A percentile compares a stretch with the other conserved stretches of the same genome.
phyloP scores from a whole-genome alignment of 2,797 vertebrate species.

The Liparis tanakae region DNA sequence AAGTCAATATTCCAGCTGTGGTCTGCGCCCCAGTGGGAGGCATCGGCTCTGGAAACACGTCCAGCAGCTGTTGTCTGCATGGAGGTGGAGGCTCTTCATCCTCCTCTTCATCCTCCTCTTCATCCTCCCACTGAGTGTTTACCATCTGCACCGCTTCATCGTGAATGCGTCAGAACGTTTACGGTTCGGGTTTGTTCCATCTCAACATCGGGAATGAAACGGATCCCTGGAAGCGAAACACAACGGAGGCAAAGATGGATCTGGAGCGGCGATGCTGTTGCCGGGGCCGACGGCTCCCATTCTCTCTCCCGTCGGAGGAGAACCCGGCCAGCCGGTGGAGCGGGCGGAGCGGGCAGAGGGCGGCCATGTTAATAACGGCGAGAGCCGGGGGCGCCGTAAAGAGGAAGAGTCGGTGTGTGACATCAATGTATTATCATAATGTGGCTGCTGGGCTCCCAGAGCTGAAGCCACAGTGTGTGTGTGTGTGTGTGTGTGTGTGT shows the following conservation, averaged over 20 bases:
- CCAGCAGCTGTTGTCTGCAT: slow-evolving; percentile 8
- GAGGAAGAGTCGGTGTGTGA: slow-evolving; percentile 24
- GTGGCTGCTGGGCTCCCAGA: slow-evolving; percentile 32
- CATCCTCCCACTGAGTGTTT: slow-evolving; percentile 17
- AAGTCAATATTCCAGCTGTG: too few species aligned
- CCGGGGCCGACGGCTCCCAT: too few species aligned
- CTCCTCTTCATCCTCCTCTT: too few species aligned
- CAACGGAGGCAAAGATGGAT: too few species aligned
- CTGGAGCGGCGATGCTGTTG: too few species aligned
- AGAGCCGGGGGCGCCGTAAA: slow-evolving; percentile 42
- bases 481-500: slow-evolving; percentile 1
- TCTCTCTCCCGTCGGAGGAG: neutral
- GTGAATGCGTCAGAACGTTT: neutral
- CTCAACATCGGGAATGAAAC: too few species aligned
- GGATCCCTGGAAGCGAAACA: too few species aligned
- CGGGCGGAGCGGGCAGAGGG: slow-evolving; percentile 35
- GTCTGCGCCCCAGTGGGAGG: too few species aligned
- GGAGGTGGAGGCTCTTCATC: too few species aligned
- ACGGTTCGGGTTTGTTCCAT: neutral
- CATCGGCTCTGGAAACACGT: too few species aligned
- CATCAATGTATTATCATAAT: slow-evolving; percentile 48
- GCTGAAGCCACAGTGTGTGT: slow-evolving; percentile 10
- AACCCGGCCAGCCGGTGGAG: neutral
- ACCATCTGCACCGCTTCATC: slow-evolving; percentile 12
- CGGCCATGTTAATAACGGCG: slow-evolving; percentile 30